A percentile compares a stretch with the other conserved stretches of the same genome.
phyloP scores from a whole-genome alignment of 2,797 vertebrate species.

The Gymnothorax reevesii region DNA sequence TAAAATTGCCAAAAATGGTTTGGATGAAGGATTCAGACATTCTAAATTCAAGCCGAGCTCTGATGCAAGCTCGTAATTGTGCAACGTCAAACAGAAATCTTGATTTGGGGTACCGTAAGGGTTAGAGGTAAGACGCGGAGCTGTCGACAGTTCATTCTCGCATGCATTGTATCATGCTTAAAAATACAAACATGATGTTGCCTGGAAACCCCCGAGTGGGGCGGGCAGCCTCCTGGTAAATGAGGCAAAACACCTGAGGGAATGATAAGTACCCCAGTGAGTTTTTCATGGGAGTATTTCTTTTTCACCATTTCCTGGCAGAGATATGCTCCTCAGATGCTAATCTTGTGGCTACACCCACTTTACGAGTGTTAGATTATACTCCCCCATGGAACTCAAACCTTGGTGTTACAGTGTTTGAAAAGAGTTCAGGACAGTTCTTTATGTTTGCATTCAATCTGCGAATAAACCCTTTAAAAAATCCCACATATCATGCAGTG shows the following conservation, averaged over 20 bases:
- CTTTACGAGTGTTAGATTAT: neutral
- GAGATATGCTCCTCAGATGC: neutral
- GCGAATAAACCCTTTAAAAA: neutral
- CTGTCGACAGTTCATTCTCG: neutral
- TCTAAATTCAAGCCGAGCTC: neutral
- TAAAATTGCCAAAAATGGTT: neutral
- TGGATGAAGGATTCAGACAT: neutral
- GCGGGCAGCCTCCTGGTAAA: neutral
- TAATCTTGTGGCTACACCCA: conserved; percentile 12
- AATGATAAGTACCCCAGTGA: neutral
- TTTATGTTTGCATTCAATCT: neutral
- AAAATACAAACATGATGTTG: conserved; percentile 6
- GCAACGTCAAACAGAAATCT: neutral
- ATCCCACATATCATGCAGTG: neutral
- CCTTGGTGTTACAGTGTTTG: neutral
- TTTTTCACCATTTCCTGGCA: neutral
- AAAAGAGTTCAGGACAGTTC: neutral
- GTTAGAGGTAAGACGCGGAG: neutral
- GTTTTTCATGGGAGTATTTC: neutral
- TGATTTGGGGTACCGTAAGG: neutral
- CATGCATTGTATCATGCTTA: neutral
- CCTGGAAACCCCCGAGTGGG: neutral
- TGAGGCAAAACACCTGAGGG: neutral
- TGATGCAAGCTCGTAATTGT: neutral
- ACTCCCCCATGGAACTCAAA: neutral